Conservation (phyloP, 2,797 vertebrate genomes). For the Columba guinea region DNA sequence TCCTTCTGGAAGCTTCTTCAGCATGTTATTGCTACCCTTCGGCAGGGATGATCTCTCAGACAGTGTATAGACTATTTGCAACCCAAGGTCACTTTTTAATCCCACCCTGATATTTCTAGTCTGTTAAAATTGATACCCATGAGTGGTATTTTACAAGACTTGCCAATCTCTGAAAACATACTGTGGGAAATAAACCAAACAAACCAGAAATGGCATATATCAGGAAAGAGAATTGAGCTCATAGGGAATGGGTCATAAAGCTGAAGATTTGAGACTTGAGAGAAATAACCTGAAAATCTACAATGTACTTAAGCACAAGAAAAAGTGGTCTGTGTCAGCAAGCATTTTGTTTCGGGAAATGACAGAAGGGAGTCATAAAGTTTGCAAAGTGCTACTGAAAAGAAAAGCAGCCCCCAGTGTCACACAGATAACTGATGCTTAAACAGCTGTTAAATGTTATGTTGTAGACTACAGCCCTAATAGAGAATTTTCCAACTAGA, state of each 20-base stretch:
- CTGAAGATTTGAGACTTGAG: neutral
- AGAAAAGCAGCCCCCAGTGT: neutral
- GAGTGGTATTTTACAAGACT: neutral
- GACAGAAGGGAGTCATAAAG: slow-evolving; percentile 36
- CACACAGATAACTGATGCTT: neutral
- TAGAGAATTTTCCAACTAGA: neutral
- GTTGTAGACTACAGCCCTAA: neutral
- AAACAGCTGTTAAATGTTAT: slow-evolving; percentile 32
- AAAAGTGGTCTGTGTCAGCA: slow-evolving; percentile 23
- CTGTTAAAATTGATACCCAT: neutral
- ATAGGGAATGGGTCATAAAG: slow-evolving; percentile 1
- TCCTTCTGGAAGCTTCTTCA: neutral
- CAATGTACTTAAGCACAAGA: slow-evolving; percentile 16
- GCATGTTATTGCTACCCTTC: neutral
- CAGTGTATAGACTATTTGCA: neutral
- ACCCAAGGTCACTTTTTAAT: neutral
- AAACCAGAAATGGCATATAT: neutral
- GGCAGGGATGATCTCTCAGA: neutral
- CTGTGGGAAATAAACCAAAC: neutral
- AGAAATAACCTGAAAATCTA: neutral
- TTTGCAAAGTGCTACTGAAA: neutral
- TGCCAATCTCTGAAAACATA: neutral
- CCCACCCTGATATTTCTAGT: neutral
- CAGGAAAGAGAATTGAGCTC: neutral
- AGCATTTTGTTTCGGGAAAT: slow-evolving; percentile 11